Percentiles rank a stretch among this genome's conserved stretches.
These are phyloP conservation scores for Melopsittacus undulatus DNA, from an alignment of 2,797 vertebrate genomes.

Conservation along the genomic window DNA sequence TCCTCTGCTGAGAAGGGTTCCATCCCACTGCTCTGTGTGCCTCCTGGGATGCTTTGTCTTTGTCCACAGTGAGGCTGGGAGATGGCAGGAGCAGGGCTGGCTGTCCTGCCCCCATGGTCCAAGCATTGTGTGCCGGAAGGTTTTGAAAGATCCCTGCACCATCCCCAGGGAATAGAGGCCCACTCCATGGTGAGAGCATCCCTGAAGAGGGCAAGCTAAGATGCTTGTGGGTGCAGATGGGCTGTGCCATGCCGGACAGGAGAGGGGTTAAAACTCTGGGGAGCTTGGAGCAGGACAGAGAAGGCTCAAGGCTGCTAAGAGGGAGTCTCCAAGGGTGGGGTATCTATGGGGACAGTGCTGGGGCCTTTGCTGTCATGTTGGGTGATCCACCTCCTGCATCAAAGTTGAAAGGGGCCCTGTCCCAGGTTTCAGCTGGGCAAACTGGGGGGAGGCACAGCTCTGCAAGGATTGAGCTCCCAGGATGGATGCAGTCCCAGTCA, in stretches of 20 bases:
- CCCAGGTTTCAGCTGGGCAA: not conserved
- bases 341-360: rapidly evolving
- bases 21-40: rapidly evolving
- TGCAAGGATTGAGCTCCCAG: not conserved
- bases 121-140: rapidly evolving
- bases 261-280: not conserved
- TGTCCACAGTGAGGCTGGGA: not conserved
- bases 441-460: not conserved
- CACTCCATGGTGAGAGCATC: rapidly evolving
- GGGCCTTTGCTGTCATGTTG: not conserved
- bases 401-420: not conserved
- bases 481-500: too few species aligned
- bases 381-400: not conserved
- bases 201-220: not conserved
- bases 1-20: not conserved
- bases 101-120: not conserved
- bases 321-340: not conserved
- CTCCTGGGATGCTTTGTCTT: not conserved
- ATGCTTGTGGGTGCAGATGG: rapidly evolving
- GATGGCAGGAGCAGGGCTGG: not conserved
- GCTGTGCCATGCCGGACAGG: not conserved
- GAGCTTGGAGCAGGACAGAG: not conserved
- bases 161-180: not conserved
- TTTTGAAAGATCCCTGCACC: not conserved
- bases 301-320: not conserved